Base-by-base conservation (phyloP, 2,797 vertebrate species). In the Spheniscus humboldti region DNA sequence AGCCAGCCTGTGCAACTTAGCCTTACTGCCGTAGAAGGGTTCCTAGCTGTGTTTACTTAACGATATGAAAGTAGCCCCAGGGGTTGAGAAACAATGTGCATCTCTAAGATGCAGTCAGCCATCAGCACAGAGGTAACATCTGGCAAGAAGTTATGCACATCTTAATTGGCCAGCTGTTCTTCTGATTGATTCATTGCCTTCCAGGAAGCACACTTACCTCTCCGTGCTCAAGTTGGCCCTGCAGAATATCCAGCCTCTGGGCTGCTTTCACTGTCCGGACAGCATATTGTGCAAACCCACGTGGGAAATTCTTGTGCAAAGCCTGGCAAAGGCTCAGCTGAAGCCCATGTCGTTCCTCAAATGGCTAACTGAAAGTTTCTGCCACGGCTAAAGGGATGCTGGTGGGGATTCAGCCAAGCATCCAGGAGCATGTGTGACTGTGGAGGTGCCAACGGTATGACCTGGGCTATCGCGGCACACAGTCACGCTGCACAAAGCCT, bases 91-190 rank as follows among this genome's bases (percentile, higher is more conserved):
- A 94, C 90, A 94, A 68, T 72, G 96, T 96, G 85, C 85, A 74
- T 96, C 92, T 94, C 95, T 94, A 94, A 96, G 94, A 95, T 83
- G 94, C 96, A 96, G 82, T 95, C 95, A 97, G 92, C 91, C 96
- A 92, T 88, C 94, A 96, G 50, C 69, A 72, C 79, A 64, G 91
- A 96, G 95, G 94, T 95, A 97, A 96, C 96, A 95, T 97, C 96
- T 97, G 96, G 91, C 81, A 88, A 94, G 82, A 94, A 95, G 96
- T 88, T 96, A 80, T 39, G 72, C 76, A 94, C 73, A 47, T 90
- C 57, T 88, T 96, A 95, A 96, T 96, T 78, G 95, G 76, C 96
- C 96, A 96, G 95, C 96, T 97, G 96, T 84, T 96, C 57, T 68
- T 86, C 68, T 91, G 91, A 94, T 95, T 97, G 96, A 97, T 96